Conservation (phyloP, 1,140 invertebrate genomes). For the Harpegnathos saltator region DNA sequence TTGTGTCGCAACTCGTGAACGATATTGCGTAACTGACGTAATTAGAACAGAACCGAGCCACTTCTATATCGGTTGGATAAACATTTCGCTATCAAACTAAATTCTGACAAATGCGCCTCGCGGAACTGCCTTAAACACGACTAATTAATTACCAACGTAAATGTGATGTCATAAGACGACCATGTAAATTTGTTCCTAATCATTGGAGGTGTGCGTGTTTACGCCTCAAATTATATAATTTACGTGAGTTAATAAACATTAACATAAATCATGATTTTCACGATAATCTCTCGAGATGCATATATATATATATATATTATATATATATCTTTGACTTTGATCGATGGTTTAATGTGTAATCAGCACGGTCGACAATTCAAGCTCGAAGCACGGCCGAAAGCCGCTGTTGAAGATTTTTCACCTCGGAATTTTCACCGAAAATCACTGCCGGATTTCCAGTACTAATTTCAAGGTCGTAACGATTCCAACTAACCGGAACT, state of each 20-base stretch:
- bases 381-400: too few species aligned
- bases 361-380: too few species aligned
- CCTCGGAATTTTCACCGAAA: too few species aligned
- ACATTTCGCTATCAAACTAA: conserved; percentile 19
- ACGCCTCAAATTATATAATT: too few species aligned
- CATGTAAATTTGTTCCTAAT: not conserved
- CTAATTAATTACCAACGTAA: conserved; percentile 33
- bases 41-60: not conserved
- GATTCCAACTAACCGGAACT: conserved; percentile 70
- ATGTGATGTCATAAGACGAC: not conserved
- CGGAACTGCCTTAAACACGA: not conserved
- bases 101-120: not conserved
- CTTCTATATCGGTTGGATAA: not conserved
- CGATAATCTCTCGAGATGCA: too few species aligned
- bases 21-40: conserved; percentile 1
- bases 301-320: too few species aligned
- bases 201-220: not conserved
- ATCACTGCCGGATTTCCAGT: not conserved
- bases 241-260: too few species aligned
- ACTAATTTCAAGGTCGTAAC: not conserved
- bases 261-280: too few species aligned
- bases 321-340: too few species aligned
- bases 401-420: too few species aligned
- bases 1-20: too few species aligned
- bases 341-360: too few species aligned